Evolutionary conservation across 2,113 vertebrate species (phyloP).

Genomic region (Lepidothrix coronata): DNA sequence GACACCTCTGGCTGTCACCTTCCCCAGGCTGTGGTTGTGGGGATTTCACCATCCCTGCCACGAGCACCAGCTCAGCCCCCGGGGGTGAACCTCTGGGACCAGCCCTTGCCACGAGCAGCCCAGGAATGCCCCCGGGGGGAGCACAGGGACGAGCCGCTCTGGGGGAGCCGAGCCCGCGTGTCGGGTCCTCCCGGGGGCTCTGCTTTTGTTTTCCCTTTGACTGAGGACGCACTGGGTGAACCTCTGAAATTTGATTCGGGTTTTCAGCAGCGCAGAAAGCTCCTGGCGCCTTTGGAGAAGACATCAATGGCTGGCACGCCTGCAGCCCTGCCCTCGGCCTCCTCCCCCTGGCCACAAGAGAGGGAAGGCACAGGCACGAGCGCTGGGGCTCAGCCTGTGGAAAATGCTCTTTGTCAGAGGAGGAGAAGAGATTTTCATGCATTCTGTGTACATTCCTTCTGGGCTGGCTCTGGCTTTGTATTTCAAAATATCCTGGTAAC

Average conservation of each 20-base stretch:
- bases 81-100: background rate
- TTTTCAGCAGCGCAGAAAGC: background rate
- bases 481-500: slow-evolving; percentile 5
- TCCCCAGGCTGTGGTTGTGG: background rate
- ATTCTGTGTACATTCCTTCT: slow-evolving; percentile 35
- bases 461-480: slow-evolving; percentile 13
- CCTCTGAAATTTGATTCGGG: background rate
- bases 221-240: background rate
- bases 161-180: fast-evolving
- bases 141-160: fast-evolving
- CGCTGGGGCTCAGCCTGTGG: background rate
- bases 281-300: background rate
- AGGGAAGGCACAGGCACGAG: background rate
- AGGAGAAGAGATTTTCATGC: slow-evolving; percentile 15
- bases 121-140: background rate
- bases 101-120: background rate
- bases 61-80: background rate
- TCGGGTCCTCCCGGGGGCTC: fast-evolving
- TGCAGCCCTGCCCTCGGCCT: background rate
- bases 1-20: background rate
- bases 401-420: background rate
- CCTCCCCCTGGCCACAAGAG: background rate
- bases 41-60: background rate
- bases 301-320: background rate
- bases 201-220: background rate